phyloP scores from a whole-genome alignment of 2,113 vertebrate genomes.

The Pagrus major region DNA sequence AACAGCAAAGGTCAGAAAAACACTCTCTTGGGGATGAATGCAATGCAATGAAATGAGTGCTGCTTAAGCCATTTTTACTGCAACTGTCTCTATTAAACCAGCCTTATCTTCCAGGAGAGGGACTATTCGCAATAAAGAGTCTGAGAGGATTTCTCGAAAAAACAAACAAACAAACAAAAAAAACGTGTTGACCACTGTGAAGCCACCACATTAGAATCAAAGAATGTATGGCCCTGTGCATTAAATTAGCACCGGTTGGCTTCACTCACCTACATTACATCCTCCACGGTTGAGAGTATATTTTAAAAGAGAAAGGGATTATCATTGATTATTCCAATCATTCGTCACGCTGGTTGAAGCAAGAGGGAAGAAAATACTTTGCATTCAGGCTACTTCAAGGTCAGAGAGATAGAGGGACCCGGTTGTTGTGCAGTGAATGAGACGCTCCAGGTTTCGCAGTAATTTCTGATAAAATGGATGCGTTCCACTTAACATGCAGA shows the following conservation, averaged over 20 bases:
- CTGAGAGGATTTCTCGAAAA: background rate
- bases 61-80: constrained; percentile 30
- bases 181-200: background rate
- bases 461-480: constrained; percentile 65
- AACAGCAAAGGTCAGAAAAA: constrained; percentile 60
- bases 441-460: constrained; percentile 52
- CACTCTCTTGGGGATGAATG: constrained; percentile 25
- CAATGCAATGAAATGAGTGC: constrained; percentile 39
- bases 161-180: constrained; percentile 9
- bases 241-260: constrained; percentile 41
- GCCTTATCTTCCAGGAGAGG: constrained; percentile 20
- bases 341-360: constrained; percentile 18
- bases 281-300: constrained; percentile 20
- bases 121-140: background rate
- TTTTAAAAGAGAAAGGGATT: constrained; percentile 53
- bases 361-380: constrained; percentile 43
- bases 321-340: constrained; percentile 64
- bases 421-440: constrained; percentile 56
- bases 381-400: constrained; percentile 67
- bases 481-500: constrained; percentile 63
- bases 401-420: constrained; percentile 63
- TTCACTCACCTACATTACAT: constrained; percentile 34
- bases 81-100: constrained; percentile 22
- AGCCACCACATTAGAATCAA: constrained; percentile 9
- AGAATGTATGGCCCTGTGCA: constrained; percentile 10